Evolutionary conservation across 2,888 invertebrate genomes (phyloP).

Genomic region (Dasysyrphus albostriatus): DNA sequence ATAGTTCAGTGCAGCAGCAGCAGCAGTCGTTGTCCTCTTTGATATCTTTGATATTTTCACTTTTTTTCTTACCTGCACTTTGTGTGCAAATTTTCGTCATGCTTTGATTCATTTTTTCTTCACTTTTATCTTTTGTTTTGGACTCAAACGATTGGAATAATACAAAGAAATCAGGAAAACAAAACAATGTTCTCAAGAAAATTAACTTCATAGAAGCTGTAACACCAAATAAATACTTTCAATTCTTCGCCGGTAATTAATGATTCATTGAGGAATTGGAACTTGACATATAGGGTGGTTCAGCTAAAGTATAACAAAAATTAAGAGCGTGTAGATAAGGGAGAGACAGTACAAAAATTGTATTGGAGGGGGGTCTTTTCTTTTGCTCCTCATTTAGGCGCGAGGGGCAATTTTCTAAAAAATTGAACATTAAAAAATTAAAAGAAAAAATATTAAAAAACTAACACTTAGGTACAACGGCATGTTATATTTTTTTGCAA

Average conservation of each 20-base stretch:
- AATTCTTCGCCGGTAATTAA: not conserved
- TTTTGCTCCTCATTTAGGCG: too few species aligned
- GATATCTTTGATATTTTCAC: conserved; percentile 62
- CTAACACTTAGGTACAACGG: too few species aligned
- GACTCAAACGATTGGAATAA: conserved; percentile 25
- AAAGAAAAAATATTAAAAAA: too few species aligned
- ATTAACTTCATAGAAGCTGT: not conserved
- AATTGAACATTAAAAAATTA: too few species aligned
- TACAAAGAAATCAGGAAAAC: conserved; percentile 2
- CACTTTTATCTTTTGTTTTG: conserved; percentile 9
- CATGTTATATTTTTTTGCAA: too few species aligned
- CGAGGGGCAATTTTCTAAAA: too few species aligned
- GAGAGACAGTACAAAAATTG: too few species aligned
- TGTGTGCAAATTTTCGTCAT: conserved; percentile 48
- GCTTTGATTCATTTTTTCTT: conserved; percentile 54
- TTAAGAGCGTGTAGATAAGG: too few species aligned
- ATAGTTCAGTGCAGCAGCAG: not conserved
- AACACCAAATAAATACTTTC: not conserved
- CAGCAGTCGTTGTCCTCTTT: conserved; percentile 40
- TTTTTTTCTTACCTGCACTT: conserved; percentile 49
- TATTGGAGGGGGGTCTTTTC: too few species aligned
- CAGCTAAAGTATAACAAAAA: too few species aligned
- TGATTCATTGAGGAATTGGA: not conserved
- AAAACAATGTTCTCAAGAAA: not conserved
- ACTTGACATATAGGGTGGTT: not conserved